A percentile compares a stretch with the other conserved stretches of the same genome.
phyloP scores from a whole-genome alignment of 2,888 invertebrate species.

The Drosophila sordidula region DNA sequence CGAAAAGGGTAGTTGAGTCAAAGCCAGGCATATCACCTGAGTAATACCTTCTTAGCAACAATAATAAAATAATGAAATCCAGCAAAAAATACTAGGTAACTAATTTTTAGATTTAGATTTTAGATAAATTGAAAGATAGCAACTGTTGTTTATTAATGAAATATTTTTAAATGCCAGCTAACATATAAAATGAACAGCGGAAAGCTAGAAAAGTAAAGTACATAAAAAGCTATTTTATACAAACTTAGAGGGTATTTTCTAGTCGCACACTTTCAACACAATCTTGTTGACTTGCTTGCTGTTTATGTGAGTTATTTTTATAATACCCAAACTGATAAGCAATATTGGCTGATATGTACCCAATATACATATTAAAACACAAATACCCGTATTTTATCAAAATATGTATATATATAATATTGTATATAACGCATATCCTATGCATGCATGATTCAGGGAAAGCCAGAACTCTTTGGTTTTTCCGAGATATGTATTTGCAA shows the following conservation, averaged over 20 bases:
- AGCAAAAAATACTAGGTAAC: no score
- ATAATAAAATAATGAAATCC: no score
- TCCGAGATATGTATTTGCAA: not conserved
- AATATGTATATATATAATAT: not conserved
- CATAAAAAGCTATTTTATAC: no score
- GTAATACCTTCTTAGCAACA: no score
- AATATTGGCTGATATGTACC: slow-evolving; percentile 13
- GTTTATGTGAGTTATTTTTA: slow-evolving; percentile 1
- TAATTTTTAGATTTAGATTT: no score
- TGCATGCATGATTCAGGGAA: slow-evolving; percentile 19
- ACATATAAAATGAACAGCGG: no score
- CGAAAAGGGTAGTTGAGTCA: no score
- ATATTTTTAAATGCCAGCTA: no score
- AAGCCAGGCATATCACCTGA: no score
- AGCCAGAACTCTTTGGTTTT: slow-evolving; percentile 13
- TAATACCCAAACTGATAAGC: slow-evolving; percentile 24
- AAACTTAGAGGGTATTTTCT: slow-evolving; percentile 7
- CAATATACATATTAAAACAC: slow-evolving; percentile 2
- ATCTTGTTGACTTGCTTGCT: not conserved
- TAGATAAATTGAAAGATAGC: no score
- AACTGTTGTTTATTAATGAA: no score
- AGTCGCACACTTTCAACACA: not conserved
- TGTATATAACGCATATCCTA: not conserved
- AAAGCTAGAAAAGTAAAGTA: no score
- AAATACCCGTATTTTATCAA: not conserved